Percentiles rank a stretch among this genome's conserved stretches.
Conservation (phyloP, 2,888 invertebrate genomes). For the Dasypolia templi region DNA sequence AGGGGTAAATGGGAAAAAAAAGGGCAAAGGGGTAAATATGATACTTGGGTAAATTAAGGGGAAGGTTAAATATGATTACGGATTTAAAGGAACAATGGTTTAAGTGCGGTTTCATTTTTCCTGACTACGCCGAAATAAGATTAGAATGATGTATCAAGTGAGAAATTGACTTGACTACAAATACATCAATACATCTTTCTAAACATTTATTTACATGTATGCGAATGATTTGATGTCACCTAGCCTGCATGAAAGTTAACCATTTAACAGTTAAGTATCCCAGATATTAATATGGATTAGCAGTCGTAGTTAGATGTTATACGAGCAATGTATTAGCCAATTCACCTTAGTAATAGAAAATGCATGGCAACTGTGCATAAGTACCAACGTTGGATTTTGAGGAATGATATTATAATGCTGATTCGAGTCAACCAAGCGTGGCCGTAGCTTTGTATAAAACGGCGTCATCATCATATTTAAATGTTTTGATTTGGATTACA, state of each 20-base stretch:
- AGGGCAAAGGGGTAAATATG: neutral
- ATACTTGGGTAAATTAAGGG: neutral
- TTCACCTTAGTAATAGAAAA: conserved; percentile 27
- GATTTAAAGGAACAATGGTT: neutral
- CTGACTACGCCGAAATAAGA: neutral
- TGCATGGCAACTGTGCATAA: conserved; percentile 8
- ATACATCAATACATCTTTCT: conserved; percentile 8
- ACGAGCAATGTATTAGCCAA: conserved; percentile 46
- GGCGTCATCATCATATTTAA: neutral
- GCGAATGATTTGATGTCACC: conserved; percentile 21
- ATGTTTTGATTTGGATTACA: neutral
- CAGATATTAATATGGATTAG: conserved; percentile 12
- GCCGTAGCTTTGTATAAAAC: neutral
- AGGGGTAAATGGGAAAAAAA: neutral
- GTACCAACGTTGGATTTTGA: neutral
- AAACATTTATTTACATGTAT: conserved; percentile 16
- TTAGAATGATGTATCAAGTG: conserved; percentile 1
- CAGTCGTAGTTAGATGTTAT: neutral
- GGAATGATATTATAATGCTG: neutral
- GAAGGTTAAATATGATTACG: neutral
- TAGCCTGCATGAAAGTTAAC: conserved; percentile 3
- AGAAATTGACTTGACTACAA: neutral
- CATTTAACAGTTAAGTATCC: neutral
- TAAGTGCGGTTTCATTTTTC: neutral
- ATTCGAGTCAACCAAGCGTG: neutral